Percentiles rank a stretch among this genome's conserved stretches.
phyloP scores from a whole-genome alignment of 2,797 vertebrate species.

The Danionella dracula region DNA sequence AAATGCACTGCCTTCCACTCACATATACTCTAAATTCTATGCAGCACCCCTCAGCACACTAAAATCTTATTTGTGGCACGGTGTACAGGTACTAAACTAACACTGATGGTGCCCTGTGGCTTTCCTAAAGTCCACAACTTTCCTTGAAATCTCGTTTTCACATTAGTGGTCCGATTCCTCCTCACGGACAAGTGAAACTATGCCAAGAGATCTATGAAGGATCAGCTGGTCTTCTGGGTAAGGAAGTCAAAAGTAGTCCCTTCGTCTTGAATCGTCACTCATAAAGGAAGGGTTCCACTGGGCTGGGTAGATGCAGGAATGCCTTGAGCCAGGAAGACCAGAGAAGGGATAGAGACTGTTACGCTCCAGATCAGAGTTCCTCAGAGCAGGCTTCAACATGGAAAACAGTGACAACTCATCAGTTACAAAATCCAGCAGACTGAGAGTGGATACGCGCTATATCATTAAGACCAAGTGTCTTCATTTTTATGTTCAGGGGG shows the following conservation, averaged over 20 bases:
- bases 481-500: no score
- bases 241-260: conserved; percentile 88
- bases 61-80: conserved; percentile 1
- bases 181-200: not conserved
- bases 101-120: conserved; percentile 8
- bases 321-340: conserved; percentile 89
- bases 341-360: conserved; percentile 91
- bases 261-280: conserved; percentile 87
- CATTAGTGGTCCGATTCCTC: conserved; percentile 37
- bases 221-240: not conserved
- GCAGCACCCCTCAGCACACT: not conserved
- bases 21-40: no score
- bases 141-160: conserved; percentile 38
- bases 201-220: not conserved
- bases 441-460: not conserved
- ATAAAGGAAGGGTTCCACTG: conserved; percentile 96
- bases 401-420: not conserved
- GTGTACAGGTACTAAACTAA: conserved; percentile 8
- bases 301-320: conserved; percentile 96
- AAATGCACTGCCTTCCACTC: conserved; percentile 23
- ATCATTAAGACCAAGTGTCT: no score
- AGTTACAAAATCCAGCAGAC: not conserved
- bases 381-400: conserved; percentile 76
- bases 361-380: conserved; percentile 90
- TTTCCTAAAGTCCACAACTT: conserved; percentile 24